Evolutionary conservation across 2,113 vertebrate genomes (phyloP).

Genomic region (Phrynosoma blainvillii): DNA sequence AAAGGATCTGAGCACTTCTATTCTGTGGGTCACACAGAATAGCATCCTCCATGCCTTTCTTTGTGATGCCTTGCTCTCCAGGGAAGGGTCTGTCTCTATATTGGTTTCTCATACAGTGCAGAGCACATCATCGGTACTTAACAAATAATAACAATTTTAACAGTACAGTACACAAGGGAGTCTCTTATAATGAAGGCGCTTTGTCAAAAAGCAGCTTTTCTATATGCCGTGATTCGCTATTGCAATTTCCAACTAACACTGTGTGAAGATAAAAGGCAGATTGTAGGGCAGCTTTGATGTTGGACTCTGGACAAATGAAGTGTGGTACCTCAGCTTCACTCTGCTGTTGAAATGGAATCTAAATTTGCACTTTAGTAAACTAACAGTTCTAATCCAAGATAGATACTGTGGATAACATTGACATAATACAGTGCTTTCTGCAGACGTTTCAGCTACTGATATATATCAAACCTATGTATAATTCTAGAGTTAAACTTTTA

Average conservation of each 20-base stretch:
- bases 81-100: conserved; percentile 61
- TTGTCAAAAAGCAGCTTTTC: conserved; percentile 60
- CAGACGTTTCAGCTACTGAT: not conserved
- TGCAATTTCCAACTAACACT: conserved; percentile 33
- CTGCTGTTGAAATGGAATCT: not conserved
- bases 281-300: conserved; percentile 3
- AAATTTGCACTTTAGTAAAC: not conserved
- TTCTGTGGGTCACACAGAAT: conserved; percentile 59
- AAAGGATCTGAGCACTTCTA: conserved; percentile 51
- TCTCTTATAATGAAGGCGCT: conserved; percentile 70
- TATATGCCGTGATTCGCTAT: conserved; percentile 38
- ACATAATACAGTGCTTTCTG: no score
- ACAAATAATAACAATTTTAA: conserved; percentile 56
- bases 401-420: not conserved
- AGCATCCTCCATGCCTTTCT: conserved; percentile 55
- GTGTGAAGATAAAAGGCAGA: conserved; percentile 50
- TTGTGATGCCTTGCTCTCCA: conserved; percentile 61
- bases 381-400: not conserved
- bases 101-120: conserved; percentile 50
- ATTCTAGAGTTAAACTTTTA: not conserved
- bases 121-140: conserved; percentile 59
- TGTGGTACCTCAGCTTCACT: not conserved
- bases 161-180: conserved; percentile 62
- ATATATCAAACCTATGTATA: not conserved
- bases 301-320: not conserved